Conservation (phyloP, 2,888 invertebrate species). For the Chrysolina americana region DNA sequence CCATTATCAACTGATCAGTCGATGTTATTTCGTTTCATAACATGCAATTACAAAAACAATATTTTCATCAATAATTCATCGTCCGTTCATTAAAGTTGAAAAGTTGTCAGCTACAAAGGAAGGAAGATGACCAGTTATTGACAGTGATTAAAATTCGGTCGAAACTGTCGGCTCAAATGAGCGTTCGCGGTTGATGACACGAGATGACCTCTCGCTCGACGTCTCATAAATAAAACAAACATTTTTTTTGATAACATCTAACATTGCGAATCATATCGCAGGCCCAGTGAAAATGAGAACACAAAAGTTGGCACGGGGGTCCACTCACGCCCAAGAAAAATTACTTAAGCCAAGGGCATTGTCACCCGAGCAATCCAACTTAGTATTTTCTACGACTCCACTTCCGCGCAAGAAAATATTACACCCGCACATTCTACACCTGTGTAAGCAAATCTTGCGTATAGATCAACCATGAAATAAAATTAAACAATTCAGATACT, state of each 20-base stretch:
- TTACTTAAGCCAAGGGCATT: too few species aligned
- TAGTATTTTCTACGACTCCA: too few species aligned
- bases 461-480: too few species aligned
- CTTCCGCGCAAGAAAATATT: too few species aligned
- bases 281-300: too few species aligned
- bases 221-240: neutral
- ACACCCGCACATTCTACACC: too few species aligned
- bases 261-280: neutral
- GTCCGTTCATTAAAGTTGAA: constrained; percentile 10
- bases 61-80: constrained; percentile 23
- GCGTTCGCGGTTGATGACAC: constrained; percentile 10
- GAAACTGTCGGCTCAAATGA: neutral
- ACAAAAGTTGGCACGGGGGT: too few species aligned
- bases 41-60: constrained; percentile 15
- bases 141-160: constrained; percentile 16
- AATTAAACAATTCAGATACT: too few species aligned
- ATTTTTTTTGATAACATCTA: neutral
- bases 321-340: too few species aligned
- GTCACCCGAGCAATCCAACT: too few species aligned
- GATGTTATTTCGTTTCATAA: neutral
- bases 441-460: too few species aligned
- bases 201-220: constrained; percentile 9
- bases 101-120: constrained; percentile 12
- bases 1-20: constrained; percentile 16
- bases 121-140: constrained; percentile 1